Evolutionary conservation across 2,797 vertebrate genomes (phyloP), one percentile per base, ranked within the genome.

Genomic region (Premnoplex brunnescens): DNA sequence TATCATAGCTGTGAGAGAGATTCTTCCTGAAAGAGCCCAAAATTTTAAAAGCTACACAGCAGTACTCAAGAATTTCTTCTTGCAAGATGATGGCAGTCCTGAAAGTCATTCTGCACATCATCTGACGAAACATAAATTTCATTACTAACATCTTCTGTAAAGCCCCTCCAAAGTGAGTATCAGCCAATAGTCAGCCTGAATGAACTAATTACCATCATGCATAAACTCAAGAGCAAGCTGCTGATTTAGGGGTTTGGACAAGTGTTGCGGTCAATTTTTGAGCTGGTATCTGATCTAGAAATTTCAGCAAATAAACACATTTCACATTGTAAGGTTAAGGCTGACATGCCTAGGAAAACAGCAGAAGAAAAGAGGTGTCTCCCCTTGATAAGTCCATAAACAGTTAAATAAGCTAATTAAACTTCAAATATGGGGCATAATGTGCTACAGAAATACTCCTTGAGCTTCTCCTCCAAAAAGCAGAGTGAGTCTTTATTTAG

Each of bases 121-220:
- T 32, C 4, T 2, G 46, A 48, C 46, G 59, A 91, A 85, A 37
- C 15, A 17, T 0, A 0, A 37, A 10, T 55, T 21, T 74, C 27
- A 43, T 13, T n/a, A 55, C 19, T 75, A 78, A 69, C 5, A 34
- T 19, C 8, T 73, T 58, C n/a, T 30, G 2, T 58, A 69, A 85
- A 75, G 30, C 11, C 12, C 37, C 52, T 85, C 49, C 74, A 51
- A 89, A 63, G 39, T 63, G 44, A 68, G 16, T 36, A 44, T 22
- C 21, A 41, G 41, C 6, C 14, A 44, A 71, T 5, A 55, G 21
- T 68, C 64, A 86, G 32, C 36, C 48, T 71, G 83, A 89, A 74
- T 27, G 14, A 14, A 7, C 16, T 44, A 11, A 54, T 20, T 60
- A 58, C 7, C 19, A 36, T 66, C 22, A 27, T 15, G 17, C 5